Percentiles rank a stretch among this genome's conserved stretches.
These are phyloP conservation scores for Imbricaverruca yamaguchii DNA, from an alignment of 2,888 invertebrate genomes.

Conservation along the genomic window DNA sequence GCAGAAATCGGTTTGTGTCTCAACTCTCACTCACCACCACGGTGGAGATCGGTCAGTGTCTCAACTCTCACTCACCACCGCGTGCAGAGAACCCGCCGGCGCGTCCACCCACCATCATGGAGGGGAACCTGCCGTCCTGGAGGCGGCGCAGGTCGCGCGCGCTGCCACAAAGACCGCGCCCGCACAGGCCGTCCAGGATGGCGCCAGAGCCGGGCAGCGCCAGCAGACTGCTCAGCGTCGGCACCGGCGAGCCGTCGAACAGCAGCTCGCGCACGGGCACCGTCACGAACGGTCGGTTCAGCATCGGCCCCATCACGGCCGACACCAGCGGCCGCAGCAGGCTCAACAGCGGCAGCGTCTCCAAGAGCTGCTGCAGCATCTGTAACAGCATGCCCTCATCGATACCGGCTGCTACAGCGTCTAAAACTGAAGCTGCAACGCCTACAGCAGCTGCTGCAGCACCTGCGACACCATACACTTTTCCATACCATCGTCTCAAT, in stretches of 20 bases:
- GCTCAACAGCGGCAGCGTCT: not conserved
- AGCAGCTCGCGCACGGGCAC: slow-evolving; percentile 11
- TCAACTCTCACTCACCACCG: no score
- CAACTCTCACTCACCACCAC: no score
- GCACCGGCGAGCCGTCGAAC: slow-evolving; percentile 15
- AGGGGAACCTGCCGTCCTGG: not conserved
- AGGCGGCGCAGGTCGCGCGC: not conserved
- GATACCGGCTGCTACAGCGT: no score
- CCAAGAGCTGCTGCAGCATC: slow-evolving; percentile 16
- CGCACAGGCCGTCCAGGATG: slow-evolving; percentile 5
- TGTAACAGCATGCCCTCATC: not conserved
- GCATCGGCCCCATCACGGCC: not conserved
- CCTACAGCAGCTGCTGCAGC: no score
- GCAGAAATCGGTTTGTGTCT: no score
- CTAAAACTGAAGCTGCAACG: no score
- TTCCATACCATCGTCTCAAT: no score
- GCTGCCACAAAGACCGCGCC: not conserved
- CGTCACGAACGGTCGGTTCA: not conserved
- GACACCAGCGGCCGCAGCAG: not conserved
- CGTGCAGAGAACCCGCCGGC: no score
- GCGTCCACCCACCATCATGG: not conserved
- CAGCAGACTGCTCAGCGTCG: not conserved
- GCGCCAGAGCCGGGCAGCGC: not conserved
- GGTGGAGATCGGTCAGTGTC: no score
- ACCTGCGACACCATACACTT: no score